Conservation (phyloP, 2,113 vertebrate genomes). For the Lathamus discolor region DNA sequence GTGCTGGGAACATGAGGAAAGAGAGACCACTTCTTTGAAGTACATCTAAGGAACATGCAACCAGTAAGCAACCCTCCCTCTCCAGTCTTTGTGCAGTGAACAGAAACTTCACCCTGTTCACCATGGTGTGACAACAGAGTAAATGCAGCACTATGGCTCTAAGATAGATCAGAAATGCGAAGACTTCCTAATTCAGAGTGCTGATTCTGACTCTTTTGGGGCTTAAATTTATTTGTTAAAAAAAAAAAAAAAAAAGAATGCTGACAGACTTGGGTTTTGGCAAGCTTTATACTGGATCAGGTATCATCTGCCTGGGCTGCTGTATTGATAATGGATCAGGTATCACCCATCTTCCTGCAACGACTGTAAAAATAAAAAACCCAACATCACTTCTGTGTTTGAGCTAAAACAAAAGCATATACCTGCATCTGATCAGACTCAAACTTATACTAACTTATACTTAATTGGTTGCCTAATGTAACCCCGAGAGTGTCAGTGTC, state of each 20-base stretch:
- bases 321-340: background rate
- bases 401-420: background rate
- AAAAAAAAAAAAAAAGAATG: background rate
- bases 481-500: rapidly evolving
- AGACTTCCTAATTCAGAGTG: background rate
- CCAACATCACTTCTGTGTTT: background rate
- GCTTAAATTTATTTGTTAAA: background rate
- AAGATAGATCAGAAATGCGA: background rate
- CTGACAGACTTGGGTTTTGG: background rate
- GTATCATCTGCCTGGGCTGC: background rate
- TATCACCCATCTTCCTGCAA: background rate
- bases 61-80: background rate
- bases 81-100: background rate
- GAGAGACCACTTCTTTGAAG: background rate
- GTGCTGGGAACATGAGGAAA: background rate
- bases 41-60: background rate
- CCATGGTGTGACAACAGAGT: background rate
- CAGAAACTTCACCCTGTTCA: background rate
- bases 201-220: background rate
- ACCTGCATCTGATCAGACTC: background rate
- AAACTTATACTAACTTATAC: background rate
- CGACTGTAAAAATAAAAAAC: background rate
- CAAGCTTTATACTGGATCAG: background rate
- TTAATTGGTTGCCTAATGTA: background rate
- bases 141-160: background rate